phyloP scores from a whole-genome alignment of 1,140 invertebrate genomes.

The Conus betulinus region DNA sequence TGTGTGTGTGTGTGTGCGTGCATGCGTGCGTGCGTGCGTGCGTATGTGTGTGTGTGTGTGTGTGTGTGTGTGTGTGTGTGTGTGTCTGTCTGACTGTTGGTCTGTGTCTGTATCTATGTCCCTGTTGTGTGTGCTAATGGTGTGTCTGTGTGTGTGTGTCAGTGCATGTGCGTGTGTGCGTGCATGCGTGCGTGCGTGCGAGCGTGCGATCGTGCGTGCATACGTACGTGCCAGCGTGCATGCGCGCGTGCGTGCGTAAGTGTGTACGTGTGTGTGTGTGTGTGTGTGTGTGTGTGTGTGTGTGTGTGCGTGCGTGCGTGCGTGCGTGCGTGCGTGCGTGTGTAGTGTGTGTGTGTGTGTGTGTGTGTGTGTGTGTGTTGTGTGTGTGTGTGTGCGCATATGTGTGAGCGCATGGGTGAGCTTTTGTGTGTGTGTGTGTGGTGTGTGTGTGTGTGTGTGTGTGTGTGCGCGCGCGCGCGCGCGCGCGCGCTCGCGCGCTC shows the following conservation, averaged over 20 bases:
- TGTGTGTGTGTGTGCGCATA: background rate
- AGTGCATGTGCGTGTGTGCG: background rate
- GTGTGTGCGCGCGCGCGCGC: background rate
- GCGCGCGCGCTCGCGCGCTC: background rate
- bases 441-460: background rate
- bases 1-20: too few relatives aligned
- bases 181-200: background rate
- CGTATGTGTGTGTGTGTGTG: too few relatives aligned
- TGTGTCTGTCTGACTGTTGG: too few relatives aligned
- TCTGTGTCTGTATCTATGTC: too few relatives aligned
- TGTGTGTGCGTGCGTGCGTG: slow-evolving; percentile 12
- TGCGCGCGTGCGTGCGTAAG: background rate
- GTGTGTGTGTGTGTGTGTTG: background rate
- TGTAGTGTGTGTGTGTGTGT: background rate
- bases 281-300: slow-evolving; percentile 18
- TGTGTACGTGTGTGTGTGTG: slow-evolving; percentile 1
- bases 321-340: background rate
- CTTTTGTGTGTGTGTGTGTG: background rate
- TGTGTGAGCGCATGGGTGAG: background rate
- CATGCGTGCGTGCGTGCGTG: too few relatives aligned
- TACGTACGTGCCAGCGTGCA: background rate
- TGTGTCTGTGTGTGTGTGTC: background rate
- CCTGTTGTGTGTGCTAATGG: background rate
- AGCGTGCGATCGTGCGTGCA: too few relatives aligned
- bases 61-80: too few relatives aligned